A percentile compares a stretch with the other conserved stretches of the same genome.
Conservation (phyloP, 2,888 invertebrate genomes). For the Hemistola chrysoprasaria region DNA sequence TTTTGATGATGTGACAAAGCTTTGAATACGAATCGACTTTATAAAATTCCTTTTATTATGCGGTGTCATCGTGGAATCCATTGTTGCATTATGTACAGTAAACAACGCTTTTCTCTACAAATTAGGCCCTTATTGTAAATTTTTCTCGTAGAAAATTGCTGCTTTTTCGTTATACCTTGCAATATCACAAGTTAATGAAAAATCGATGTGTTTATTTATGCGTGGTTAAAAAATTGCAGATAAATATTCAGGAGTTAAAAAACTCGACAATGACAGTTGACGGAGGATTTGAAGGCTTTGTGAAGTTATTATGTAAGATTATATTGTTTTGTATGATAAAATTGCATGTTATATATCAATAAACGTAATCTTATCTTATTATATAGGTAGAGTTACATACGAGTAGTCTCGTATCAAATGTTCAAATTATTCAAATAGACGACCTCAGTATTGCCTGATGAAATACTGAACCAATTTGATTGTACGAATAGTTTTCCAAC, state of each 20-base stretch:
- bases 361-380: no score
- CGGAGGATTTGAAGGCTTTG: no score
- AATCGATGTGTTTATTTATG: slow-evolving; percentile 1
- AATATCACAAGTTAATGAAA: slow-evolving; percentile 7
- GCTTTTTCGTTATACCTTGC: slow-evolving; percentile 13
- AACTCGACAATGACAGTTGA: no score
- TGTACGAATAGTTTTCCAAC: no score
- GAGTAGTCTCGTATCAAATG: no score
- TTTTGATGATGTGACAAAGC: slow-evolving; percentile 63
- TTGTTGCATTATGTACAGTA: slow-evolving; percentile 38
- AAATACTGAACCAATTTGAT: no score
- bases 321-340: no score
- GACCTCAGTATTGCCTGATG: no score
- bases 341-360: no score
- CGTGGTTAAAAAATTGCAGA: slow-evolving; percentile 1
- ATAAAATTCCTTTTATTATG: slow-evolving; percentile 43
- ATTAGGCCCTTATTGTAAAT: slow-evolving; percentile 20
- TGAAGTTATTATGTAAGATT: no score
- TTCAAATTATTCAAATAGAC: no score
- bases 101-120: slow-evolving; percentile 24
- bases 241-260: slow-evolving; percentile 19
- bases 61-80: slow-evolving; percentile 37
- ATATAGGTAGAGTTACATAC: no score
- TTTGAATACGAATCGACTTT: slow-evolving; percentile 55
- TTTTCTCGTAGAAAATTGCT: slow-evolving; percentile 6